Percentiles rank a stretch among this genome's conserved stretches.
Conservation (phyloP, 2,888 invertebrate genomes). For the Papilio gigon region DNA sequence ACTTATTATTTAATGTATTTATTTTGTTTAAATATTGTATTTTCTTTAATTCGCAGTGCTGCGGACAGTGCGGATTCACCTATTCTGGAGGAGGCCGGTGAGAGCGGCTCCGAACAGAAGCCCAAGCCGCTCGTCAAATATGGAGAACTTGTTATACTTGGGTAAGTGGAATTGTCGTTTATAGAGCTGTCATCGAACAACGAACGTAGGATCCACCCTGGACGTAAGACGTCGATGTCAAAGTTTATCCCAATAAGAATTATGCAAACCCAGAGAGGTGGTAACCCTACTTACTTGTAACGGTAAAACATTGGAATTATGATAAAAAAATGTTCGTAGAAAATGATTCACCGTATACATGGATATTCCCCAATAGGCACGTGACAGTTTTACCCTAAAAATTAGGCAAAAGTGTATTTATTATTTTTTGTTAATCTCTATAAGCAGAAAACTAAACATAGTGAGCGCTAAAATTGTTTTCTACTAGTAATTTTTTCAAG, state of each 20-base stretch:
- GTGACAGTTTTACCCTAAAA: not conserved
- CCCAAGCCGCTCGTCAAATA: conserved; percentile 91
- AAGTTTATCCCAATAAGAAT: not conserved
- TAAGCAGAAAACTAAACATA: not conserved
- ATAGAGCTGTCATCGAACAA: not conserved
- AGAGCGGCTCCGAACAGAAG: conserved; percentile 88
- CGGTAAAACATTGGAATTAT: conserved; percentile 4
- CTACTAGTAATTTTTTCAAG: not conserved
- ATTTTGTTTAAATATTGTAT: conserved; percentile 17
- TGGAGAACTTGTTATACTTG: conserved; percentile 96
- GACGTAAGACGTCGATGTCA: not conserved
- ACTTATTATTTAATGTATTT: not conserved
- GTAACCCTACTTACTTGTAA: not conserved
- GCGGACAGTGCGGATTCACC: conserved; percentile 86
- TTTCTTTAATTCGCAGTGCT: conserved; percentile 69
- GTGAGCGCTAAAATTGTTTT: not conserved
- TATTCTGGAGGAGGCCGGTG: conserved; percentile 88
- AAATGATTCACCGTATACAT: not conserved
- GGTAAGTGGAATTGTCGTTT: conserved; percentile 82
- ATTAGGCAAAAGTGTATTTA: not conserved
- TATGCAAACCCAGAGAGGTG: not conserved
- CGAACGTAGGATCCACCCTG: too few species aligned
- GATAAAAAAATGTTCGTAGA: not conserved
- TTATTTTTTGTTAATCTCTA: too few species aligned
- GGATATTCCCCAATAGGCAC: not conserved